Evolutionary conservation across 1,140 invertebrate genomes (phyloP).

Genomic region (Brachionus sp.): DNA sequence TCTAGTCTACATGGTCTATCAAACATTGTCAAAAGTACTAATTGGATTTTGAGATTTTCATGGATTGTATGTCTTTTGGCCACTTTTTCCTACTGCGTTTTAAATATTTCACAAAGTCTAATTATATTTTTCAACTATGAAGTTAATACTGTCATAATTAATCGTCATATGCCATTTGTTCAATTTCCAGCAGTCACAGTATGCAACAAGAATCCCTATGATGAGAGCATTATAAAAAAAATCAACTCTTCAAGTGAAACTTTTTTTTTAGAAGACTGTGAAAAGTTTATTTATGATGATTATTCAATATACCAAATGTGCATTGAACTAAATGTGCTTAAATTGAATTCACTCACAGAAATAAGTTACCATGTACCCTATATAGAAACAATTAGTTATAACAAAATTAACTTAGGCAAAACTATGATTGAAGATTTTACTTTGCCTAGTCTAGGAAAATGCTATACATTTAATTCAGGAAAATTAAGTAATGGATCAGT

Average conservation of each 20-base stretch:
- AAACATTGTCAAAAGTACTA: neutral
- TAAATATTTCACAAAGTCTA: neutral
- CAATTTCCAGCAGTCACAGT: slow-evolving; percentile 58
- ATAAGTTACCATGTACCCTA: neutral
- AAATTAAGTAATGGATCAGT: neutral
- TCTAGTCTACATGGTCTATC: neutral
- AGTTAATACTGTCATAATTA: neutral
- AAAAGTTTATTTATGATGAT: neutral
- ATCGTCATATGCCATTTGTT: slow-evolving; percentile 21
- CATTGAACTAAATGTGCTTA: too few species aligned
- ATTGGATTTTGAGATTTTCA: neutral
- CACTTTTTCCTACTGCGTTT: neutral
- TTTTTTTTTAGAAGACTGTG: neutral
- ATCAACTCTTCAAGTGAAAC: neutral
- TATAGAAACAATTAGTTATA: too few species aligned
- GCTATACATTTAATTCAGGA: slow-evolving; percentile 14
- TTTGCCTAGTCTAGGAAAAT: neutral
- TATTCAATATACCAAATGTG: too few species aligned
- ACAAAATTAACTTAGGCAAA: too few species aligned
- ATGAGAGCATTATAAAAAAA: neutral
- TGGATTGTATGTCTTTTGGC: neutral
- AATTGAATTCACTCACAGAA: too few species aligned
- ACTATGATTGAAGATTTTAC: neutral
- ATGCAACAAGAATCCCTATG: slow-evolving; percentile 58
- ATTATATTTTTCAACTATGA: neutral